A percentile compares a stretch with the other conserved stretches of the same genome.
These are phyloP conservation scores for Odobenus rosmarus DNA, from an alignment of 2,113 vertebrate genomes.

Conservation along the genomic window DNA sequence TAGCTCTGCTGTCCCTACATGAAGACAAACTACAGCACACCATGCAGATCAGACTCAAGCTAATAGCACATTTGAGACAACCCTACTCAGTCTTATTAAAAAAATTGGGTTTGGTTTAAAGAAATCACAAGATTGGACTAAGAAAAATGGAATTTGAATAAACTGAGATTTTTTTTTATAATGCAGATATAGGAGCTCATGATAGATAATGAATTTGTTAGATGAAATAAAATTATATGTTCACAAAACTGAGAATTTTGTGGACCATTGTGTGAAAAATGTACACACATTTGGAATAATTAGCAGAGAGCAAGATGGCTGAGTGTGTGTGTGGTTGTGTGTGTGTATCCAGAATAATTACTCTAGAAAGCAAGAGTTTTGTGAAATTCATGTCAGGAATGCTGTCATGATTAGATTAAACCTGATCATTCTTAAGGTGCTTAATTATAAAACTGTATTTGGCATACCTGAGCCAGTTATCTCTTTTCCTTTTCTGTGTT, in stretches of 20 bases:
- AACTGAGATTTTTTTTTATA: not conserved
- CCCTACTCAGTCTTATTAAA: not conserved
- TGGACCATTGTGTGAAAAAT: not conserved
- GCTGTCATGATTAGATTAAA: not conserved
- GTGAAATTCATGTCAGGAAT: slow-evolving; percentile 9
- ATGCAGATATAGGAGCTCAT: not conserved
- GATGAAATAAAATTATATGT: not conserved
- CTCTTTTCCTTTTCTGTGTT: not conserved
- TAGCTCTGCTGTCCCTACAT: not conserved
- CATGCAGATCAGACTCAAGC: not conserved
- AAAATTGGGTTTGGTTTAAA: not conserved
- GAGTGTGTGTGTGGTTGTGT: not conserved
- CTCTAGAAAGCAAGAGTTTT: slow-evolving; percentile 1
- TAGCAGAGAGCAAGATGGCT: not conserved
- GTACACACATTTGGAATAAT: not conserved
- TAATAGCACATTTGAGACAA: not conserved
- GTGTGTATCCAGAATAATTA: not conserved
- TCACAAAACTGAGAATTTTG: not conserved
- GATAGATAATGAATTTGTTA: not conserved
- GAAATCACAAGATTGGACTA: not conserved
- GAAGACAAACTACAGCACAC: not conserved
- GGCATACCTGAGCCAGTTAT: not conserved
- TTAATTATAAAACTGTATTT: slow-evolving; percentile 30
- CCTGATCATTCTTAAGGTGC: not conserved
- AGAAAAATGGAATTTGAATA: slow-evolving; percentile 2